Base-by-base conservation (phyloP, 2,888 invertebrate species). In the Drosophila affinis region DNA sequence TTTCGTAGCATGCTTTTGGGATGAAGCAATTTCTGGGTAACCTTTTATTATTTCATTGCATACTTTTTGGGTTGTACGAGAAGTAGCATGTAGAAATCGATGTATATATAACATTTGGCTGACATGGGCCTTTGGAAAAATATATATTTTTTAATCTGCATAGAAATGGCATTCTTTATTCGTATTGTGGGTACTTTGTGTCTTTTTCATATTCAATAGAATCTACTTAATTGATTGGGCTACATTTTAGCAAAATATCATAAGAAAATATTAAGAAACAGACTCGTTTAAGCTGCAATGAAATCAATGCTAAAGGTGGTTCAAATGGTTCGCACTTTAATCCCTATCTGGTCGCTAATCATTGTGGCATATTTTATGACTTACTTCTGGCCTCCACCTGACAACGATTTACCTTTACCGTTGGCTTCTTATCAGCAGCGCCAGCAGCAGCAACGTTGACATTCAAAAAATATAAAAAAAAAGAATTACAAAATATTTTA, bases 401-500 rank as follows among this genome's bases (percentile, higher is more conserved):
- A 83, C 69, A 63, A 63, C 51, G 54, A 62, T 60, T 78, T 79
- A 79, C 63, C 59, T 74, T 63, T 75, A 34, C 34, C 44, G 29
- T 56, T 70, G 17, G 29, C 53, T 45, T 61, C 72, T 87, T 83
- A 84, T 87, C 87, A 87, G 73, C 69, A 60, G 39, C 39, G 10
- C 4, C 34, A 12, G 34, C 34, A 57, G 12, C 34, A 34, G 60
- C 60, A 53, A 62, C 60, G 79, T 85, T 84, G 89, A 89, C 83
- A 89, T 89, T 84, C 83, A 83, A 72, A 39, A 85, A 69, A 54
- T 44, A 58, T 46, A 14, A 32, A 32, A 73, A 49, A 54, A 68
- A 53, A 63, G 62, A 44, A 56, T 87, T 87, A 81, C 76, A 81
- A 87, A 78, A 85, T 73, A 67, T 46, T 62, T 62, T 54, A 44